Percentiles rank a stretch among this genome's conserved stretches.
These are phyloP conservation scores for Lottia scabra DNA, from an alignment of 2,888 invertebrate species.

Conservation along the genomic window DNA sequence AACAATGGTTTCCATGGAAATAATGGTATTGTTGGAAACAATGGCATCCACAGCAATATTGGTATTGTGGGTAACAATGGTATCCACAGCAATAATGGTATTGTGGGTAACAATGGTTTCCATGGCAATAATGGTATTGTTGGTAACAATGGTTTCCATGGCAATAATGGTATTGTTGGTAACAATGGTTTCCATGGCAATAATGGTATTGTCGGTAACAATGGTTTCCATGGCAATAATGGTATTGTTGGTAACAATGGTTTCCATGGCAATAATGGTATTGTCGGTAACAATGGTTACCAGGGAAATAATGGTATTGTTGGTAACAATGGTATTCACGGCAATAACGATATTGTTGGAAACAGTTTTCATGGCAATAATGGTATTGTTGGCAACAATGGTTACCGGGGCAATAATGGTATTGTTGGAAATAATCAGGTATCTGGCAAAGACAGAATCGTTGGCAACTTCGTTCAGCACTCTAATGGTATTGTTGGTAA, in stretches of 20 bases:
- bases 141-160: background rate
- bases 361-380: background rate
- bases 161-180: background rate
- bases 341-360: background rate
- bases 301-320: background rate
- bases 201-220: background rate
- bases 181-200: background rate
- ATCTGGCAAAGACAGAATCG: background rate
- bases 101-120: background rate
- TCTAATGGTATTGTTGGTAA: background rate
- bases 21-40: background rate
- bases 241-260: background rate
- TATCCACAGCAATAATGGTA: background rate
- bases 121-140: background rate
- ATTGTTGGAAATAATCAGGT: background rate
- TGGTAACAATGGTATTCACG: background rate
- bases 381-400: too few species aligned
- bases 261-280: background rate
- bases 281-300: background rate
- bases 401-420: background rate
- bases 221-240: background rate
- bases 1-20: background rate
- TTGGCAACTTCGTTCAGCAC: background rate
- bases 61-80: background rate
- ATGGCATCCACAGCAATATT: background rate